Conservation (phyloP, 1,140 invertebrate species). For the Trichomalopsis sarcophagae region DNA sequence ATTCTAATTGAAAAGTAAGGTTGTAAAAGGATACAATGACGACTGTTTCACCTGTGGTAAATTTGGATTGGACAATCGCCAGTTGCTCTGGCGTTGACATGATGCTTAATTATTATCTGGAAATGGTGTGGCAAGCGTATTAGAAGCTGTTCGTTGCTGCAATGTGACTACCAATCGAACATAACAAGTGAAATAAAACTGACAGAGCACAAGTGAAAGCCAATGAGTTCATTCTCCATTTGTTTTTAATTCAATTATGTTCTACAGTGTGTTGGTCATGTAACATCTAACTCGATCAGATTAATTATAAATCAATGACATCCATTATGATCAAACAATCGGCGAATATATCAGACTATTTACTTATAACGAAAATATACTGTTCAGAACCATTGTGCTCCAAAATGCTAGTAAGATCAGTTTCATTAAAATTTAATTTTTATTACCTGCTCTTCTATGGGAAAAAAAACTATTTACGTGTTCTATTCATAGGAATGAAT, state of each 20-base stretch:
- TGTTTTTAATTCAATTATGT: conserved; percentile 15
- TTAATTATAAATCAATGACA: conserved; percentile 30
- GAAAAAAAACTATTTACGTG: conserved; percentile 38
- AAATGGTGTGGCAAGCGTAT: conserved; percentile 13
- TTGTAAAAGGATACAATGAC: conserved; percentile 74
- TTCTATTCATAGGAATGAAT: background rate
- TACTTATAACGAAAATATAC: too few species aligned
- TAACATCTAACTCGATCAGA: background rate
- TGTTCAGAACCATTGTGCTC: background rate
- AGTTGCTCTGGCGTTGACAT: conserved; percentile 51
- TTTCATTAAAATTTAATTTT: background rate
- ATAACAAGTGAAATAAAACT: background rate
- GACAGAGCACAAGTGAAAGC: background rate
- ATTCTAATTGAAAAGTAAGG: conserved; percentile 33
- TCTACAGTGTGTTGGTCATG: background rate
- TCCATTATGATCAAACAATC: background rate
- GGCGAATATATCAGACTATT: too few species aligned
- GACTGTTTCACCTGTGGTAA: conserved; percentile 78
- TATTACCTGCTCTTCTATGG: conserved; percentile 5
- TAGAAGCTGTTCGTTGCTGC: background rate
- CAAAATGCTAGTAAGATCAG: background rate
- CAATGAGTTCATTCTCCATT: background rate
- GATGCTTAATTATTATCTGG: conserved; percentile 50
- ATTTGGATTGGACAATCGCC: conserved; percentile 78
- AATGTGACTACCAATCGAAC: background rate